phyloP scores from a whole-genome alignment of 2,113 vertebrate species.

The Meleagris gallopavo region DNA sequence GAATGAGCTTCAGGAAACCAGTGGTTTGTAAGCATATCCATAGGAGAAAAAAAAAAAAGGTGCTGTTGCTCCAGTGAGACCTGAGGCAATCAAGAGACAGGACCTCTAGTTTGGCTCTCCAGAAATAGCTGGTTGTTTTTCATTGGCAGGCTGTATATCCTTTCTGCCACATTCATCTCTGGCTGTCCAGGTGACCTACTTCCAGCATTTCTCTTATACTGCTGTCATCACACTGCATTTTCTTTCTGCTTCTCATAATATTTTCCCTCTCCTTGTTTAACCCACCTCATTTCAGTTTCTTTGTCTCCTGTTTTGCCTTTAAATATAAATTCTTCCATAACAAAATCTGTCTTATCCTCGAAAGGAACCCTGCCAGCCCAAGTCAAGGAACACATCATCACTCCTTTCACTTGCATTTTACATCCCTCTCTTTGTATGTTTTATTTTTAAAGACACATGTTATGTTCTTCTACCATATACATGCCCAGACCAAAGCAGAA shows the following conservation, averaged over 20 bases:
- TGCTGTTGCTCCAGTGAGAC: background rate
- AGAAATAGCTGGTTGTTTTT: background rate
- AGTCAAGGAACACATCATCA: background rate
- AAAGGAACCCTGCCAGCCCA: background rate
- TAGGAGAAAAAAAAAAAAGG: background rate
- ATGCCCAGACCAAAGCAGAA: background rate
- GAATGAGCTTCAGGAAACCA: background rate
- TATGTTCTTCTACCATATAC: background rate
- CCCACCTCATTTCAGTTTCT: background rate
- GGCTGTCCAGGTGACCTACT: background rate
- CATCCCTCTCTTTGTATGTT: background rate
- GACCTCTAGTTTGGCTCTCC: background rate
- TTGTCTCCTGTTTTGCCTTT: background rate
- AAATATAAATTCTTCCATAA: rapidly evolving
- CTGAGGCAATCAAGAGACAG: background rate
- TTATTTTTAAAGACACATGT: background rate
- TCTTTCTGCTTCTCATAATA: background rate
- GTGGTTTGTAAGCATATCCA: background rate
- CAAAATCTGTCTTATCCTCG: background rate
- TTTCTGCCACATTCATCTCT: rapidly evolving
- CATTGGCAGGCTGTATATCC: background rate
- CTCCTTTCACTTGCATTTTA: background rate
- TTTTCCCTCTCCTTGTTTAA: background rate
- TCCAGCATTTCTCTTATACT: background rate
- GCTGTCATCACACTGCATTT: background rate